phyloP scores from a whole-genome alignment of 2,797 vertebrate species.

The Loris lydekkerianus region DNA sequence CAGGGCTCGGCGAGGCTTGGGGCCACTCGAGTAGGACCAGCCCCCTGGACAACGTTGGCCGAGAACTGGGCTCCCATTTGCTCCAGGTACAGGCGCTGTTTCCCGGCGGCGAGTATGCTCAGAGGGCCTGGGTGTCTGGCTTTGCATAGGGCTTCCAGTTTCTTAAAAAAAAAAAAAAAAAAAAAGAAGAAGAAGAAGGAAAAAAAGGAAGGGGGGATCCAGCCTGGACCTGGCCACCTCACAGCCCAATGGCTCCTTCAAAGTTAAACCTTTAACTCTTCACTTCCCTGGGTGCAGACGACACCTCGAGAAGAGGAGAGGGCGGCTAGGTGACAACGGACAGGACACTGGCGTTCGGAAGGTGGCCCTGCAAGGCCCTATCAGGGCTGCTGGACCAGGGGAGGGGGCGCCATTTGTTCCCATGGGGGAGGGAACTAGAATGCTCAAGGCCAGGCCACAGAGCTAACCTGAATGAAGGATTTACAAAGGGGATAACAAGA shows the following conservation, averaged over 20 bases:
- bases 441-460: neutral
- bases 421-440: neutral
- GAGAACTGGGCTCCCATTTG: constrained; percentile 97
- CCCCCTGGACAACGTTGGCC: constrained; percentile 94
- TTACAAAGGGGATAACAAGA: constrained; percentile 57
- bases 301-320: neutral
- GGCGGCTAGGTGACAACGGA: neutral
- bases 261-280: constrained; percentile 27
- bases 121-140: neutral
- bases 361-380: neutral
- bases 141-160: neutral
- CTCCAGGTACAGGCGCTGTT: constrained; percentile 92
- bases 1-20: constrained; percentile 98
- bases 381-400: neutral
- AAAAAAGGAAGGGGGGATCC: no score
- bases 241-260: neutral
- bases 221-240: neutral
- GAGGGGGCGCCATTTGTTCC: neutral
- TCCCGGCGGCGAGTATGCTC: rapidly evolving
- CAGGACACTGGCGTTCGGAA: neutral
- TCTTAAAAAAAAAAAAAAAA: neutral
- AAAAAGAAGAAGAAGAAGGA: neutral
- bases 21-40: constrained; percentile 95
- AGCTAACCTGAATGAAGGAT: neutral
- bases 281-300: neutral